Evolutionary conservation across 2,797 vertebrate species (phyloP).

Genomic region (Anableps anableps): DNA sequence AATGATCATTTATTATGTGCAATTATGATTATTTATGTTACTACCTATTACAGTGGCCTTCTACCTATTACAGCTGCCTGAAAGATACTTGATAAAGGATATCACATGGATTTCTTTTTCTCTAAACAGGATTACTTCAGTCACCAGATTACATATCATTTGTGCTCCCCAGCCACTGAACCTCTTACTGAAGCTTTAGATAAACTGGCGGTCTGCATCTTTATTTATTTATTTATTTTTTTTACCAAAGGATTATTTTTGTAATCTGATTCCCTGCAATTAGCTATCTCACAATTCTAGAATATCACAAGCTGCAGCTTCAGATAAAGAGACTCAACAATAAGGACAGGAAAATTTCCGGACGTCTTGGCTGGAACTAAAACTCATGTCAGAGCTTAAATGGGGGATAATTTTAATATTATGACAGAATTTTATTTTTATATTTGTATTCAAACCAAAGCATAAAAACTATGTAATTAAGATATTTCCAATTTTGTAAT

Average conservation of each 20-base stretch:
- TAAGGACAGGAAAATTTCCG: slow-evolving; percentile 42
- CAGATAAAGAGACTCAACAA: slow-evolving; percentile 56
- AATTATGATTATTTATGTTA: neutral
- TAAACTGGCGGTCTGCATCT: slow-evolving; percentile 25
- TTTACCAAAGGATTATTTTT: slow-evolving; percentile 38
- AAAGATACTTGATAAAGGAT: slow-evolving; percentile 20
- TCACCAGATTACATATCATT: slow-evolving; percentile 53
- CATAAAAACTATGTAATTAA: slow-evolving; percentile 15
- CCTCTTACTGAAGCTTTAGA: slow-evolving; percentile 43
- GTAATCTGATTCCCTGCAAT: slow-evolving; percentile 63
- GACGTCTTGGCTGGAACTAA: slow-evolving; percentile 66
- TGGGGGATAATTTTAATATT: slow-evolving; percentile 49
- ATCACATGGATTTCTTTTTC: neutral
- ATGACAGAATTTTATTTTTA: slow-evolving; percentile 4
- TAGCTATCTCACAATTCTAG: slow-evolving; percentile 45
- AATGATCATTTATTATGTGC: neutral
- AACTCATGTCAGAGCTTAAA: slow-evolving; percentile 66
- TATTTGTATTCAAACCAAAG: slow-evolving; percentile 12
- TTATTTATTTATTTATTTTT: neutral
- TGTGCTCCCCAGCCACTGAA: slow-evolving; percentile 25
- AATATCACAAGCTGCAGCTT: slow-evolving; percentile 42
- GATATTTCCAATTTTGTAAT: slow-evolving; percentile 10
- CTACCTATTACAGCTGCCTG: neutral
- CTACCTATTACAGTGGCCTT: neutral
- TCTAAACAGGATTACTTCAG: slow-evolving; percentile 30